phyloP scores from a whole-genome alignment of 1,140 invertebrate species.

The Sesamia nonagrioides region DNA sequence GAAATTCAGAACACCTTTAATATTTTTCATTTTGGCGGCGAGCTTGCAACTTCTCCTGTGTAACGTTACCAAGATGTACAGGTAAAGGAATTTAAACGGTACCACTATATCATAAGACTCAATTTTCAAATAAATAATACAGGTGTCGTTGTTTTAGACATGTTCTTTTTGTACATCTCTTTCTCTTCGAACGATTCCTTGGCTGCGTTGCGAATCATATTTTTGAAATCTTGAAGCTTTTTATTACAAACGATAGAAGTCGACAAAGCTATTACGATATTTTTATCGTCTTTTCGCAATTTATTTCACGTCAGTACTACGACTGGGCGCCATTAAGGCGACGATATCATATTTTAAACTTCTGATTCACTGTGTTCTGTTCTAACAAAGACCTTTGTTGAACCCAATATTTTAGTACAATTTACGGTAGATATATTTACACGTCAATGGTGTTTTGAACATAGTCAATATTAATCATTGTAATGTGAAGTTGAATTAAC shows the following conservation, averaged over 20 bases:
- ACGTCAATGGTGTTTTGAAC: neutral
- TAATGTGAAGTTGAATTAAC: neutral
- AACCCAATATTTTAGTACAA: neutral
- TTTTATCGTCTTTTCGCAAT: constrained; percentile 44
- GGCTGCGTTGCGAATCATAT: constrained; percentile 38
- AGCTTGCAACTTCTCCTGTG: constrained; percentile 5
- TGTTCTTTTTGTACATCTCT: constrained; percentile 6
- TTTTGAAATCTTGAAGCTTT: constrained; percentile 41
- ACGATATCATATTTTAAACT: constrained; percentile 24
- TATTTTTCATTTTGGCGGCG: constrained; percentile 42
- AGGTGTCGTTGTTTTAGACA: neutral
- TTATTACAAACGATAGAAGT: constrained; percentile 42
- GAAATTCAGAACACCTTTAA: constrained; percentile 35
- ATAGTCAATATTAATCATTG: neutral
- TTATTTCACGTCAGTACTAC: constrained; percentile 28
- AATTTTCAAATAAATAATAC: constrained; percentile 22
- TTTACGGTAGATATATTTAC: no score
- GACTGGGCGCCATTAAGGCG: constrained; percentile 31
- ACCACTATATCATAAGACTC: neutral
- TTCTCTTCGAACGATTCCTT: constrained; percentile 19
- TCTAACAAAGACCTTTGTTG: constrained; percentile 21
- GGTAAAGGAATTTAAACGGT: constrained; percentile 17
- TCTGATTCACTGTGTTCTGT: constrained; percentile 16
- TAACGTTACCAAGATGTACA: neutral
- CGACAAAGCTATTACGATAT: constrained; percentile 44